Conservation (phyloP, 2,113 vertebrate species). For the Pelodiscus sinensis region DNA sequence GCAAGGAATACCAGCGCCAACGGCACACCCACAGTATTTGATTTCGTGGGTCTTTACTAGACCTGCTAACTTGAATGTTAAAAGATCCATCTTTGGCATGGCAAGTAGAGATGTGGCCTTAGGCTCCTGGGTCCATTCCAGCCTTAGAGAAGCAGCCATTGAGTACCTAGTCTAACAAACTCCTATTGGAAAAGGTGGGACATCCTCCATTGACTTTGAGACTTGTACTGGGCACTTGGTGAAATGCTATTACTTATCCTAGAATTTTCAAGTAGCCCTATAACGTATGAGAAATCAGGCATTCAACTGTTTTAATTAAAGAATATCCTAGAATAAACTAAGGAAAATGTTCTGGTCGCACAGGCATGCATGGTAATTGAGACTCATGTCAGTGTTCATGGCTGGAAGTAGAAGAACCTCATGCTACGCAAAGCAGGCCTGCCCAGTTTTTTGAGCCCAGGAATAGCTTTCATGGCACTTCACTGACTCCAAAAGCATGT, state of each 20-base stretch:
- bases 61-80: no score
- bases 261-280: neutral
- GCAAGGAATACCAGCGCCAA: no score
- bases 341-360: neutral
- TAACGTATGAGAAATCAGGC: accelerated
- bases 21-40: no score
- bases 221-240: neutral
- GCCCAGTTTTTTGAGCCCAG: neutral
- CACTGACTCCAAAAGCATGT: neutral
- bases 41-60: no score
- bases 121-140: neutral
- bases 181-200: neutral
- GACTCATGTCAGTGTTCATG: neutral
- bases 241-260: neutral
- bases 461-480: neutral
- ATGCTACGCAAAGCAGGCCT: neutral
- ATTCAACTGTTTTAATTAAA: neutral
- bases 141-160: neutral
- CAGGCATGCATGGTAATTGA: neutral
- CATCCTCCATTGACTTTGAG: neutral
- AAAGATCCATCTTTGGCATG: no score
- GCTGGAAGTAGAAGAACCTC: neutral
- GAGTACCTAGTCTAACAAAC: neutral
- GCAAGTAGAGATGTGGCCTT: no score
- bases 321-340: neutral